Evolutionary conservation across 2,113 vertebrate species (phyloP).

Genomic region (Toxostoma redivivum): DNA sequence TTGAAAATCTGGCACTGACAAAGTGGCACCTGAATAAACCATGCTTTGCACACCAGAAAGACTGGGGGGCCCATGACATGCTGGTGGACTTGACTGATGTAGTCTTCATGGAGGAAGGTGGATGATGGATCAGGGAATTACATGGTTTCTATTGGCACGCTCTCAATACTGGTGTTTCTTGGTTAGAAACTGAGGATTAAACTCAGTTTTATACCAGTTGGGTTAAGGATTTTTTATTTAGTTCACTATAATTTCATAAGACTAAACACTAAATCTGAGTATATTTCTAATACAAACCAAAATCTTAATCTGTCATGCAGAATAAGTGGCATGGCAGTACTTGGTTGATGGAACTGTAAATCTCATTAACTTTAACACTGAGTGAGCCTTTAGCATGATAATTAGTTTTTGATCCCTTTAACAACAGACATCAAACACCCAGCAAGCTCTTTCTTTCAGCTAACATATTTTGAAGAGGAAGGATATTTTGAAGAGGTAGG

Average conservation of each 20-base stretch:
- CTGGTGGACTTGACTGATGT: background rate
- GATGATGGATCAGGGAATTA: background rate
- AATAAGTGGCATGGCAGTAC: background rate
- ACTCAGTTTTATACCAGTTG: background rate
- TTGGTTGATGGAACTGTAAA: background rate
- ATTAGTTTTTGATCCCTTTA: background rate
- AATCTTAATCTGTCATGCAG: background rate
- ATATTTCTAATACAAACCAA: background rate
- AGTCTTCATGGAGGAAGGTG: background rate
- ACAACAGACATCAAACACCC: background rate
- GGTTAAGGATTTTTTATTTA: background rate
- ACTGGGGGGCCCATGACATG: background rate
- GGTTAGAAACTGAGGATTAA: background rate
- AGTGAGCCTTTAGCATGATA: background rate
- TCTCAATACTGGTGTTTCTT: background rate
- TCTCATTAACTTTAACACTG: background rate
- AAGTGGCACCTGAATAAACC: background rate
- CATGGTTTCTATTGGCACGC: rapidly evolving
- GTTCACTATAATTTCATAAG: background rate
- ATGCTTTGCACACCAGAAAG: background rate
- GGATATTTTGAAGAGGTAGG: background rate
- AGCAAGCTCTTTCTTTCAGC: background rate
- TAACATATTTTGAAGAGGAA: background rate
- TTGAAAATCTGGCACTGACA: background rate
- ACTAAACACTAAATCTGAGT: background rate